Base-by-base conservation (phyloP, 2,888 invertebrate genomes). In the Heteromyza rotundicornis region DNA sequence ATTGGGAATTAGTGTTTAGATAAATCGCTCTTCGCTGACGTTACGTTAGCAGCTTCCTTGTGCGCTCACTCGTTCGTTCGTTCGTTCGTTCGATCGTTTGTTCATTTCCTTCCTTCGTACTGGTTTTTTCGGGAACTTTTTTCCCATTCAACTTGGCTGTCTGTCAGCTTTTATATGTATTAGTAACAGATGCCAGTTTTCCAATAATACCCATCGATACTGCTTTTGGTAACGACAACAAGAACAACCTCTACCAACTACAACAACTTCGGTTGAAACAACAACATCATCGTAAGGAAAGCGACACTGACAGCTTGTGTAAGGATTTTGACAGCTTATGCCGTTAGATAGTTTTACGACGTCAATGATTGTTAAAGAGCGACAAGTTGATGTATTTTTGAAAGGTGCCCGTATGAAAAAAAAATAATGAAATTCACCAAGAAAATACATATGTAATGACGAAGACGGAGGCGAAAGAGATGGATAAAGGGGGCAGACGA, bases 301-400 rank as follows among this genome's bases (percentile, higher is more conserved):
- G 12, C 40, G 40, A 40, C 40, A 40, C 47, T 47, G 47, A 47
- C 47, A 47, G 47, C 47, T 17, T 5, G 47, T 47, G 19, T 20
- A 47, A 47, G 19, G 47, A 47, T 47, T 47, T 47, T 47, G 47
- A 47, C 47, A 47, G 47, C 14, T 47, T 47, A 20, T 47, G 20
- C 47, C 20, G 47, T 47, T 47, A 40, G 40, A 40, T 40, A 47
- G 47, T 47, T 17, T 47, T 19, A 47, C 20, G 47, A 47, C 47
- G 47, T 47, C 17, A 47, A 20, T 47, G 20, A 20, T 47, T 47
- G 47, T 47, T 47, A 19, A 19, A 47, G 47, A 3, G 20, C 20
- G 47, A 47, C 20, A 47, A 47, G 47, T 8, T 17, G 47, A 17
- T 19, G 20, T 47, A 19, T 19, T 47, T 47, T 17, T 47, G 47